Percentiles rank a stretch among this genome's conserved stretches.
Evolutionary conservation across 2,888 invertebrate genomes (phyloP).

Genomic region (Pimpla rufipes): DNA sequence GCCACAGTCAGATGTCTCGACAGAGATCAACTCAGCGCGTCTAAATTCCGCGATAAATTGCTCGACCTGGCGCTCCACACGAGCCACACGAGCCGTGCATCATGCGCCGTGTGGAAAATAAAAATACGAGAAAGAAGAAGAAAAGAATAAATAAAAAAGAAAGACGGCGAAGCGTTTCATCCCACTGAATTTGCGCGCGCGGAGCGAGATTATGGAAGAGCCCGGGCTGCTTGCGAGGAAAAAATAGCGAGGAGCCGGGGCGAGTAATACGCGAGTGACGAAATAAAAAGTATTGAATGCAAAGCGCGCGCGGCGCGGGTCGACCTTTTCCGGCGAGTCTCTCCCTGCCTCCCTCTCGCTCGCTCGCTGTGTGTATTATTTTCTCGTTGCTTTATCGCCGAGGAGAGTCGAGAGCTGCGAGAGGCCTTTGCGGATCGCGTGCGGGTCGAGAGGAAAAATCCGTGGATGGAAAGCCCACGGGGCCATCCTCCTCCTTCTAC

Average conservation of each 20-base stretch:
- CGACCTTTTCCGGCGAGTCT: slow-evolving; percentile 51
- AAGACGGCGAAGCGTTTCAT: slow-evolving; percentile 12
- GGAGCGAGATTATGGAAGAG: slow-evolving; percentile 7
- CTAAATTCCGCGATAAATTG: slow-evolving; percentile 43
- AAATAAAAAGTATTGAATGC: slow-evolving; percentile 29
- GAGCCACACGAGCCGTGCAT: background rate
- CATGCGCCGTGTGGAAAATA: slow-evolving; percentile 14
- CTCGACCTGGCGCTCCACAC: background rate
- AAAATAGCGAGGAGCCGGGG: no score
- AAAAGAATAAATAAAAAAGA: slow-evolving; percentile 7
- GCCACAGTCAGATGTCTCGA: no score
- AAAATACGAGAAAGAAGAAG: background rate
- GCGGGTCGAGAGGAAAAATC: slow-evolving; percentile 49
- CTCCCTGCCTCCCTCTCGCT: background rate
- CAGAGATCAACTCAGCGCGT: slow-evolving; percentile 33
- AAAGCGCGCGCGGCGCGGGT: background rate
- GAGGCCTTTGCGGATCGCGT: slow-evolving; percentile 58
- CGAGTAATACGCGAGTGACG: slow-evolving; percentile 5
- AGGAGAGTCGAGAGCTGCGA: slow-evolving; percentile 47
- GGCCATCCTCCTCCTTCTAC: slow-evolving; percentile 48
- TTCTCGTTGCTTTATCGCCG: slow-evolving; percentile 55
- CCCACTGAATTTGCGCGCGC: slow-evolving; percentile 16
- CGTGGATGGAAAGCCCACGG: slow-evolving; percentile 61
- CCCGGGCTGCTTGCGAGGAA: background rate
- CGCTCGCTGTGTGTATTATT: slow-evolving; percentile 23